Evolutionary conservation across 2,113 vertebrate genomes (phyloP).

Genomic region (Carassius carassius): DNA sequence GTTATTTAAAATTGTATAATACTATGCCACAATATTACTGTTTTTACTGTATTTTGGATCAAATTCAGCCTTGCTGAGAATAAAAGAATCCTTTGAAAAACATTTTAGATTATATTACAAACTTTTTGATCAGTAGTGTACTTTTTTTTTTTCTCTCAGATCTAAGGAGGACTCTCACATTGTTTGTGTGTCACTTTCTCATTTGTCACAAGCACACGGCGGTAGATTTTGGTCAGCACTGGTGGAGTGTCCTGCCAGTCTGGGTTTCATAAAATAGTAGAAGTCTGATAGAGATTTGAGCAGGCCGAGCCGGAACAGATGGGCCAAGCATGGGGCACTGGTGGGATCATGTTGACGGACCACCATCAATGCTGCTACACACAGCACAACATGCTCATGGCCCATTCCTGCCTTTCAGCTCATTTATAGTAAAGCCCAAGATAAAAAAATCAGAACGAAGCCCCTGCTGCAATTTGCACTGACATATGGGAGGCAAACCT

Average conservation of each 20-base stretch:
- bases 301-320: conserved; percentile 77
- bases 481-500: conserved; percentile 68
- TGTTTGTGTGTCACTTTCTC: conserved; percentile 26
- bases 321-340: conserved; percentile 70
- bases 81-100: no score
- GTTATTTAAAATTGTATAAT: background rate
- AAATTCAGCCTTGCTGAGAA: background rate
- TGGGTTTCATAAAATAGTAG: conserved; percentile 65
- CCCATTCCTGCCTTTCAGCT: conserved; percentile 68
- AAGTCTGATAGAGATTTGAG: conserved; percentile 67
- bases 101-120: no score
- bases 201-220: conserved; percentile 40
- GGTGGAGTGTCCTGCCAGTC: conserved; percentile 48
- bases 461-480: conserved; percentile 69
- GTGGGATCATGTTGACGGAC: conserved; percentile 71
- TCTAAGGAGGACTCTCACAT: background rate
- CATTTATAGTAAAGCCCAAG: conserved; percentile 66
- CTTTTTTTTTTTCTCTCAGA: background rate
- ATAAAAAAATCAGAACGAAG: conserved; percentile 71
- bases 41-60: background rate
- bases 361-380: conserved; percentile 76
- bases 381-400: conserved; percentile 70
- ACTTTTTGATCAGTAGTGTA: background rate
- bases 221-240: conserved; percentile 10
- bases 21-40: background rate